These are phyloP conservation scores for Hemibagrus wyckioides DNA, from an alignment of 2,113 vertebrate species.

Conservation along the genomic window DNA sequence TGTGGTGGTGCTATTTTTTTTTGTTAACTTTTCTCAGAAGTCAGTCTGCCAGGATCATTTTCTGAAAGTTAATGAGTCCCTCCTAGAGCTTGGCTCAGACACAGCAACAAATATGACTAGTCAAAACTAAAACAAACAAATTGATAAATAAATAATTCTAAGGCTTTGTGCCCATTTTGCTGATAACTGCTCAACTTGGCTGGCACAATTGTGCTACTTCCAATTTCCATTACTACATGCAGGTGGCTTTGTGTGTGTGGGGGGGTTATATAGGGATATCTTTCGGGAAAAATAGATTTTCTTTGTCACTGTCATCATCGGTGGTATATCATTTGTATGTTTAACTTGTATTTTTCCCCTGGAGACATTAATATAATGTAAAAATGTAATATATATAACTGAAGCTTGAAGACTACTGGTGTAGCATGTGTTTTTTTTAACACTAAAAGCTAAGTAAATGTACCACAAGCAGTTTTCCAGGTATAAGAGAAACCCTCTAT, in stretches of 20 bases:
- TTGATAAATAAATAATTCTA: background rate
- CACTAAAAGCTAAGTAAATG: background rate
- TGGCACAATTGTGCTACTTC: background rate
- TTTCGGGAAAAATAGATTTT: no score
- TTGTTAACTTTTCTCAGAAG: constrained; percentile 32
- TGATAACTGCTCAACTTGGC: background rate
- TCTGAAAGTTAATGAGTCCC: constrained; percentile 14
- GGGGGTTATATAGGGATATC: no score
- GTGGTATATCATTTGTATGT: background rate
- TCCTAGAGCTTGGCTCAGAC: constrained; percentile 33
- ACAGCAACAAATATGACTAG: background rate
- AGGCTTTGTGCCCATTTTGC: constrained; percentile 35
- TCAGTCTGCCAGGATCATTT: constrained; percentile 32
- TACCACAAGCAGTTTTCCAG: background rate
- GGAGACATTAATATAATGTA: background rate
- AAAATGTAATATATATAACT: background rate
- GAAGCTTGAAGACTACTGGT: background rate
- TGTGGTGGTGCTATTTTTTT: background rate
- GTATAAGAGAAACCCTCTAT: background rate
- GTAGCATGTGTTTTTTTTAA: background rate
- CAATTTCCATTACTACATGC: background rate
- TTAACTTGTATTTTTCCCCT: background rate
- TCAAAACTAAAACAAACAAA: constrained; percentile 18
- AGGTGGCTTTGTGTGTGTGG: background rate
- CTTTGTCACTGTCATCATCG: background rate